Conservation (phyloP, 2,797 vertebrate species). For the Premnoplex brunnescens region DNA sequence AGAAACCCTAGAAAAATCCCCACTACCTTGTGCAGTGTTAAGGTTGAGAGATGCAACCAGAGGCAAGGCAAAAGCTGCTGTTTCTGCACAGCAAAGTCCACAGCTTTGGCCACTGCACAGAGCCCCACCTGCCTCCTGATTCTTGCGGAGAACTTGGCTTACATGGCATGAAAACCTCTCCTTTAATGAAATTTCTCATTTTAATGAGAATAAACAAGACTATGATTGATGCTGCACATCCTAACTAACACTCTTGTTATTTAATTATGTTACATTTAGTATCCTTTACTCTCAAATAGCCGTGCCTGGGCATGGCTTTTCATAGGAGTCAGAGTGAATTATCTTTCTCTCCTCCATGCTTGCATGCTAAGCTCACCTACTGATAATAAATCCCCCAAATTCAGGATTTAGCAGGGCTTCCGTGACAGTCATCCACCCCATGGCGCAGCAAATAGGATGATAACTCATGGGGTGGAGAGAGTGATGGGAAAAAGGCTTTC, state of each 20-base stretch:
- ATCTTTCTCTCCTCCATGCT: not conserved
- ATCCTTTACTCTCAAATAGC: not conserved
- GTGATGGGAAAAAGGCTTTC: not conserved
- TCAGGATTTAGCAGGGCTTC: not conserved
- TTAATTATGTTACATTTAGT: not conserved
- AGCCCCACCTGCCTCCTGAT: not conserved
- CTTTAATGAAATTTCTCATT: not conserved
- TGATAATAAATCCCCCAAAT: not conserved
- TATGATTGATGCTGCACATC: not conserved
- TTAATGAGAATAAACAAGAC: not conserved
- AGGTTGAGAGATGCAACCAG: not conserved
- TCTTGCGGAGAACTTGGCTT: not conserved
- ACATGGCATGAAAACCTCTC: not conserved
- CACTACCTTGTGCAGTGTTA: not conserved
- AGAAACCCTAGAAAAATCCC: not conserved
- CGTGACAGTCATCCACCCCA: not conserved
- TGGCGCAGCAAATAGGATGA: not conserved
- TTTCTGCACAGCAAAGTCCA: not conserved
- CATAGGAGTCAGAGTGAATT: not conserved
- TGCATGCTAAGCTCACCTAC: not conserved
- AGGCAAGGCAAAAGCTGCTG: not conserved
- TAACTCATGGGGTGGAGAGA: not conserved
- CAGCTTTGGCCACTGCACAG: fast-evolving
- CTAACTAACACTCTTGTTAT: not conserved
- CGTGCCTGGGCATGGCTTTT: not conserved